A percentile compares a stretch with the other conserved stretches of the same genome.
These are phyloP conservation scores for Lophotriccus pileatus DNA, from an alignment of 2,797 vertebrate species.

Conservation along the genomic window DNA sequence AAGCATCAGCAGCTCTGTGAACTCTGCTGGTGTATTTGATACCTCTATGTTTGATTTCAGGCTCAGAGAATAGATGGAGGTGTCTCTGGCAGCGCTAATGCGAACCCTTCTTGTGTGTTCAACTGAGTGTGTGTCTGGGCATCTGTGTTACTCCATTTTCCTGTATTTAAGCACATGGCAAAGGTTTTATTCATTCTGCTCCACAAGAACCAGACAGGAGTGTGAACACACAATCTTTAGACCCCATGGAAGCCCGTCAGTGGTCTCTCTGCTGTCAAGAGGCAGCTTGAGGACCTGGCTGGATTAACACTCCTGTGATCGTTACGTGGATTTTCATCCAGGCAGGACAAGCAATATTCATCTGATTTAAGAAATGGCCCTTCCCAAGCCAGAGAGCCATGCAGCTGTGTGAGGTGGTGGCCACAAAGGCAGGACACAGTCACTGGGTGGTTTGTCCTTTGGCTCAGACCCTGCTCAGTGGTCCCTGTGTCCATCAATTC, in stretches of 20 bases:
- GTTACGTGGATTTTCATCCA: neutral
- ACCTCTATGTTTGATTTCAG: neutral
- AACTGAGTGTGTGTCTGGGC: neutral
- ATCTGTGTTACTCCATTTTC: neutral
- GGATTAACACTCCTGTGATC: neutral
- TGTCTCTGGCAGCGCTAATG: neutral
- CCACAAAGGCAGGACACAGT: fast-evolving
- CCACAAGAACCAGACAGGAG: neutral
- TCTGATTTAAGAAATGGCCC: neutral
- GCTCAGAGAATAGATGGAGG: neutral
- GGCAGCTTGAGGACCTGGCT: neutral
- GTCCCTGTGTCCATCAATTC: fast-evolving
- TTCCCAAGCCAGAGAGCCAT: neutral
- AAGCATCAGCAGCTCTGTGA: neutral
- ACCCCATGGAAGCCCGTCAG: neutral
- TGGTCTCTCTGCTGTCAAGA: neutral
- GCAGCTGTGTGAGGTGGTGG: neutral
- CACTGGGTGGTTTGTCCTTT: fast-evolving
- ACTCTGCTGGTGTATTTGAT: neutral
- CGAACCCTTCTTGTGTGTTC: neutral
- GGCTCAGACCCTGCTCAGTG: neutral
- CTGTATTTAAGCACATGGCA: neutral
- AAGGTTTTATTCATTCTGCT: neutral
- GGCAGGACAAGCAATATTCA: neutral
- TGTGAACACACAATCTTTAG: neutral